phyloP scores from a whole-genome alignment of 2,113 vertebrate species.

The Apistogramma diplotaenia region DNA sequence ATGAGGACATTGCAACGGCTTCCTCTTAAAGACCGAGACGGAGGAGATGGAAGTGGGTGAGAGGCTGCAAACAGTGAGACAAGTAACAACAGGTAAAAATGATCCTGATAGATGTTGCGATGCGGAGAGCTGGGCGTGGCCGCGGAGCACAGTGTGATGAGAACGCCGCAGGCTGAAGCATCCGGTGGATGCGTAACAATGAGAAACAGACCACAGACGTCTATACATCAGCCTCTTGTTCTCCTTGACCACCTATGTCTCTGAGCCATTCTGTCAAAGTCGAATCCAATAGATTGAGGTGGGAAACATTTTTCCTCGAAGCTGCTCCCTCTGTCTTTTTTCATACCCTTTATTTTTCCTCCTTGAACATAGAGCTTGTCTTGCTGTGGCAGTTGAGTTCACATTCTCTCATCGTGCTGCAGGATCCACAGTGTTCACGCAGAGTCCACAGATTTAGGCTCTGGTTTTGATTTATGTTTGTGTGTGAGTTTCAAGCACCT shows the following conservation, averaged over 20 bases:
- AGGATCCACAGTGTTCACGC: slow-evolving; percentile 9
- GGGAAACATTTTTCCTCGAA: slow-evolving; percentile 16
- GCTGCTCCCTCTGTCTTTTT: slow-evolving; percentile 2
- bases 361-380: neutral
- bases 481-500: neutral
- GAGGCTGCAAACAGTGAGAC: neutral
- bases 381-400: neutral
- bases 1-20: slow-evolving; percentile 44
- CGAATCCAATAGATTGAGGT: slow-evolving; percentile 30
- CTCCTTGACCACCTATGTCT: slow-evolving; percentile 53
- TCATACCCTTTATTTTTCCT: slow-evolving; percentile 30
- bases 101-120: neutral
- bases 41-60: neutral
- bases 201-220: slow-evolving; percentile 4
- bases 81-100: neutral
- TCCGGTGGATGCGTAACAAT: neutral
- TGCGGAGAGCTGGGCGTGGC: neutral
- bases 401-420: slow-evolving; percentile 11
- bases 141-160: neutral
- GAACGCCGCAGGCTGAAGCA: neutral
- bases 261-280: slow-evolving; percentile 48
- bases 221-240: slow-evolving; percentile 54
- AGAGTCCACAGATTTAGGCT: neutral
- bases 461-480: slow-evolving; percentile 27
- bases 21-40: slow-evolving; percentile 7